Conservation (phyloP, 2,797 vertebrate genomes). For the Anisognathus igniventris region DNA sequence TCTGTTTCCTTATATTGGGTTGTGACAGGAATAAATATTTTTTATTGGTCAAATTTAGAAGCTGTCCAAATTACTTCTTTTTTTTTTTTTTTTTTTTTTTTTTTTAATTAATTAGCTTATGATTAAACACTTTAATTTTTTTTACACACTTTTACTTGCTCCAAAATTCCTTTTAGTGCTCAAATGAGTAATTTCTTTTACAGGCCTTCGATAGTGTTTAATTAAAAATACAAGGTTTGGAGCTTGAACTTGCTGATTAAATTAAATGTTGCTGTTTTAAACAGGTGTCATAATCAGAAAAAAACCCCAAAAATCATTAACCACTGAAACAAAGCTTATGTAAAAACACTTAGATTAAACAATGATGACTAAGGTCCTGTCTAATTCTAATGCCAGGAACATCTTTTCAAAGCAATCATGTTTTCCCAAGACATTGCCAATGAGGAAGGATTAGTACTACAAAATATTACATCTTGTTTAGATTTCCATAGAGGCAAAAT, state of each 20-base stretch:
- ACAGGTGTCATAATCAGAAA: not conserved
- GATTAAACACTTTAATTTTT: not conserved
- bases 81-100: no score
- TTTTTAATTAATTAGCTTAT: not conserved
- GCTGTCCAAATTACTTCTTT: not conserved
- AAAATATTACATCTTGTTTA: not conserved
- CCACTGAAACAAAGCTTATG: not conserved
- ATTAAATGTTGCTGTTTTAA: not conserved
- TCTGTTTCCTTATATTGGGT: not conserved
- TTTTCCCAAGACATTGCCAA: not conserved
- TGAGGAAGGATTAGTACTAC: not conserved
- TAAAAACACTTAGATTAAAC: not conserved
- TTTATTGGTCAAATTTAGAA: not conserved
- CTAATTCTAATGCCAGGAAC: not conserved
- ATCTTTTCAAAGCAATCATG: not conserved
- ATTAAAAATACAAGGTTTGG: conserved; percentile 21
- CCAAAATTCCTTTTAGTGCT: not conserved
- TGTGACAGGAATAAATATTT: not conserved
- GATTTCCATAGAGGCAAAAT: not conserved
- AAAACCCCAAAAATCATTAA: not conserved
- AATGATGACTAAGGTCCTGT: not conserved
- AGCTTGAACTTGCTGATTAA: conserved; percentile 15
- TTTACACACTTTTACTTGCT: not conserved
- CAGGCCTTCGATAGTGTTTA: not conserved
- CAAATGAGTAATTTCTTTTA: not conserved